These are phyloP conservation scores for Axis porcinus DNA, from an alignment of 2,113 vertebrate species.

Conservation along the genomic window DNA sequence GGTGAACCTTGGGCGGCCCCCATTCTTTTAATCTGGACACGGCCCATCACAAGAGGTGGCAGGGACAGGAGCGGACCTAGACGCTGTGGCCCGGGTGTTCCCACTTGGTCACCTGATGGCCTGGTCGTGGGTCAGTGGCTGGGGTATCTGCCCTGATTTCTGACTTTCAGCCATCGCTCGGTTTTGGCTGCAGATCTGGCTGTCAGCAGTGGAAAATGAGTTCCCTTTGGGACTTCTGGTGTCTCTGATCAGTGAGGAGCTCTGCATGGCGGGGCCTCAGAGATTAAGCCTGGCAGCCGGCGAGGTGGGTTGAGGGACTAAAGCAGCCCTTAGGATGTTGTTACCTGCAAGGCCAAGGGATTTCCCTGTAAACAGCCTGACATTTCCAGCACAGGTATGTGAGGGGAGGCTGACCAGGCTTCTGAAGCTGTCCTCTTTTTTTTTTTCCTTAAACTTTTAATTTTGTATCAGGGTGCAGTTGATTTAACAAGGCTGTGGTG, in stretches of 20 bases:
- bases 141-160: neutral
- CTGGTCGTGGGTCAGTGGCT: neutral
- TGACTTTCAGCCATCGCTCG: neutral
- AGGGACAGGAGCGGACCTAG: neutral
- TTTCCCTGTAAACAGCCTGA: neutral
- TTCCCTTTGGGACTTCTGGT: neutral
- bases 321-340: neutral
- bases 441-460: neutral
- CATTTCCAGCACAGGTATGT: neutral
- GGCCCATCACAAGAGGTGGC: no score
- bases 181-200: neutral
- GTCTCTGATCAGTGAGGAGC: neutral
- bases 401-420: neutral
- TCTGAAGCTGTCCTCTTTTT: neutral
- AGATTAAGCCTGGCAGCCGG: neutral
- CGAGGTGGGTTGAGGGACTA: neutral
- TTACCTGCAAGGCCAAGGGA: neutral
- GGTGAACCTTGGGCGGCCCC: neutral
- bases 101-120: no score
- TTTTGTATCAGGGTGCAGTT: neutral
- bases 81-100: neutral
- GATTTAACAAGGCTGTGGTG: neutral
- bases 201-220: neutral
- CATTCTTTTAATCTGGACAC: neutral
- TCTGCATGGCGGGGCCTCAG: neutral